Base-by-base conservation (phyloP, 2,888 invertebrate genomes). In the Tenthredo notha region DNA sequence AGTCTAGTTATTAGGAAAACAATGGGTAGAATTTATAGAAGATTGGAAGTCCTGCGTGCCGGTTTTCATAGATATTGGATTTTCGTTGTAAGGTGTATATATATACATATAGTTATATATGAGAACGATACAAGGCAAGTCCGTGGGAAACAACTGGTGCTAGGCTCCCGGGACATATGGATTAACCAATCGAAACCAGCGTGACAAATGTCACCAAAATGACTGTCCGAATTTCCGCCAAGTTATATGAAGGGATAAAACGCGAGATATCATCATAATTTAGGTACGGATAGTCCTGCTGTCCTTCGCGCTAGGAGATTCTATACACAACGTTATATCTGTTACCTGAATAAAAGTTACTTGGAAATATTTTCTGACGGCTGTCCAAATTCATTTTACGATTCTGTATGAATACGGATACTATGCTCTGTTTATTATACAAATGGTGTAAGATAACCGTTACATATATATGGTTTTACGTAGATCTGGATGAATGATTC, bases 161-260 rank as follows among this genome's bases (percentile, higher is more conserved):
- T 37, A 12, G 43, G 43, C 29, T 70, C 21, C 67, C 50, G 9
- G 47, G 40, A 83, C 80, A 47, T 67, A 67, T 67, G 78, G 85
- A 85, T 82, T 82, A 85, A 70, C 85, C 54, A 80, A 85, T 85
- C 72, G 78, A 65, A 65, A 78, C 47, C 84, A 65, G 33, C 84
- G 70, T 80, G 85, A 85, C 78, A 85, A 85, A 85, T 85, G 72
- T 54, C 80, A 47, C 43, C 40, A 21, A 50, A 82, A 82, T 85
- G 85, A 85, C 83, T n/a, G 83, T 65, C 47, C 61, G 47, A 70
- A 67, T 83, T 83, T 83, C 29, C 65, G 47, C 40, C 83, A 21
- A 83, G 43, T 67, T 74, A 74, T 50, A 29, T 1, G 47, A 54
- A 25, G n/a, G 47, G 50, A 77, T 61, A 80, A 61, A 33, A 37